Evolutionary conservation across 2,888 invertebrate genomes (phyloP), one percentile per base, ranked within the genome.

Genomic region (Harpalus rubripes): DNA sequence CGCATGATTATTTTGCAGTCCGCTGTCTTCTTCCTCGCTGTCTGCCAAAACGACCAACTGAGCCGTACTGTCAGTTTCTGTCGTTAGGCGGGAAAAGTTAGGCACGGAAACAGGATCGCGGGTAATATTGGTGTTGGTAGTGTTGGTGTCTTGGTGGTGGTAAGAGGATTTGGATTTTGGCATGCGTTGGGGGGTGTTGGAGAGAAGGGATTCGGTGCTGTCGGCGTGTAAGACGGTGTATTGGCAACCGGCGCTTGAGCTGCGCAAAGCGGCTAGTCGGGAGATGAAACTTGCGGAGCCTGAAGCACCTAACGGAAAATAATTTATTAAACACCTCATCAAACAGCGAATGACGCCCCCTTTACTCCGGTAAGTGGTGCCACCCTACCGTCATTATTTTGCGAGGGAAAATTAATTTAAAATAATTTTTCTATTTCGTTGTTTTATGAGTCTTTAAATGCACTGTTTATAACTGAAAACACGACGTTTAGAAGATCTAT

Each of bases 81-180:
- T 15, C 3, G 41, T 44, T 12, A 74, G 52, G 8, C n/a, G 8
- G 26, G 15, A 15, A 89, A 95, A 95, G 90, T 96, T 95, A 87
- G 96, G 95, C 88, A 95, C 95, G 3, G 95, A 96, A 74, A 95
- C 93, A 0, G 95, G 95, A 88, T 95, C 95, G 80, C 95, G 92
- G 0, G 94, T 91, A 90, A 95, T 92, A 1, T 52, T 61, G 56
- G 85, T 92, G 6, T 52, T 61, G 56, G 85, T 58, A 58, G 85
- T 32, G 32, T 32, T 32, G 44, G 18, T 26, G 81, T 82, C 52
- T 1, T 5, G 44, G 81, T 85, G 72, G 65, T 74, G 18, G 44
- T 93, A 93, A 0, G 94, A 93, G 2, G 94, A 94, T 87, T 92
- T 93, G 0, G 93, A 94, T 88, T 94, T 94, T 81, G 93, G 91